Base-by-base conservation (phyloP, 2,113 vertebrate species). In the Sinocyclocheilus grahami region DNA sequence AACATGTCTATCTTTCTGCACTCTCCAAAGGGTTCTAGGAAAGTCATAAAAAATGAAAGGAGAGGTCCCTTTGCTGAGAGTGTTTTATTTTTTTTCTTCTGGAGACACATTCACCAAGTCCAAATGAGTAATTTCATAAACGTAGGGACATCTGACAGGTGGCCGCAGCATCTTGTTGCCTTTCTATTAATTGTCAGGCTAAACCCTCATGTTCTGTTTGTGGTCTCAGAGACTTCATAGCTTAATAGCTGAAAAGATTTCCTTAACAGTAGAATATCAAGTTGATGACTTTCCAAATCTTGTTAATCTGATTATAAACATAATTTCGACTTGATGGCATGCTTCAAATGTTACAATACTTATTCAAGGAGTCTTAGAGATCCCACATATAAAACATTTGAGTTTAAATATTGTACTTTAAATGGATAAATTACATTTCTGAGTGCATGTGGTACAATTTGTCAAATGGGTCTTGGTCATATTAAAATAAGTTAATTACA, bases 11-110 rank as follows among this genome's bases (percentile, higher is more conserved):
- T 94, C 94, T 95, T 94, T 95, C 93, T 90, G 90, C 89, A 88
- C 92, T 94, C 92, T 94, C 94, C 90, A 93, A 95, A 94, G 93
- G 92, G 93, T 95, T 95, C 94, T 95, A 95, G 92, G 92, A 95
- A 95, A 94, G 94, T 93, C 91, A 90, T 95, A 94, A 95, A 62
- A 94, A 95, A 92, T 93, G 91, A 95, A 94, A 93, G 90, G 89
- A 94, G 92, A 92, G 93, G 92, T 93, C 92, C 92, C 93, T 87
- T 90, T 92, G 92, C 91, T 90, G 88, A 18, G 55, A 85, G 86
- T 83, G 60, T 90, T 91, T 86, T 9, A 81, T 86, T 91, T 88
- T 86, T 90, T 88, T 86, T 90, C 83, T 91, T 93, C 89, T 90
- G 46, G 90, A 92, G 92, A 91, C 89, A 90, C 92, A 90, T 89